Percentiles rank a stretch among this genome's conserved stretches.
These are phyloP conservation scores for Oryzias celebensis DNA, from an alignment of 2,113 vertebrate genomes.

Conservation along the genomic window DNA sequence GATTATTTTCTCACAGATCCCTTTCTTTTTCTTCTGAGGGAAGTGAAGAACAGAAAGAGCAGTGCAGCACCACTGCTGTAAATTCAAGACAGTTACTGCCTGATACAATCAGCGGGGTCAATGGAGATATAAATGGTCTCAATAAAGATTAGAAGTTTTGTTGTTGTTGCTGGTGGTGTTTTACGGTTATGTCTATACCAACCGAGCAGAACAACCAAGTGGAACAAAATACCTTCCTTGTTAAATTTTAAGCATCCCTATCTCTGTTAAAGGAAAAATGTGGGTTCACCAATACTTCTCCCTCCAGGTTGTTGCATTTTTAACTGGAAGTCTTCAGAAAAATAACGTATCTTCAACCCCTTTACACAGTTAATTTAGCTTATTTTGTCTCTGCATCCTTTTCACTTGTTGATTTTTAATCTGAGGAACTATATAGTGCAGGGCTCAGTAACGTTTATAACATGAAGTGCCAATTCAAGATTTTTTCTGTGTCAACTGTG, in stretches of 20 bases:
- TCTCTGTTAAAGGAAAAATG: constrained; percentile 2
- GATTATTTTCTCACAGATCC: constrained; percentile 45
- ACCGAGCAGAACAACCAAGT: constrained; percentile 32
- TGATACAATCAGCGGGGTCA: constrained; percentile 66
- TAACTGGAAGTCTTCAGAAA: background rate
- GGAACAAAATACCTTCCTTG: constrained; percentile 27
- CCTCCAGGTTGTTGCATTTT: background rate
- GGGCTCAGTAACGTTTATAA: too few relatives aligned
- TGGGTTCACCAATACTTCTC: background rate
- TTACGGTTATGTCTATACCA: constrained; percentile 52
- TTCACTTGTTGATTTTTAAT: constrained; percentile 6
- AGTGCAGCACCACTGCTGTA: constrained; percentile 41
- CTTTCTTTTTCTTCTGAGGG: constrained; percentile 9
- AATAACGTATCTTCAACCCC: too few relatives aligned
- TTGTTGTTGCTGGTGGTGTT: constrained; percentile 25
- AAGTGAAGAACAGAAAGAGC: constrained; percentile 30
- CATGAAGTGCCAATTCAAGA: too few relatives aligned
- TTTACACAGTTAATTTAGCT: too few relatives aligned
- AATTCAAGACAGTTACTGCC: constrained; percentile 72
- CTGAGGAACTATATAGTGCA: background rate
- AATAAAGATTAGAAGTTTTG: constrained; percentile 61
- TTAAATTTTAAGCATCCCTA: constrained; percentile 6
- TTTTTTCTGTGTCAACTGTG: background rate
- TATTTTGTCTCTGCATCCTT: too few relatives aligned
- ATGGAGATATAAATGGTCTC: constrained; percentile 67